Evolutionary conservation across 2,888 invertebrate species (phyloP).

Genomic region (Tinea semifulvella): DNA sequence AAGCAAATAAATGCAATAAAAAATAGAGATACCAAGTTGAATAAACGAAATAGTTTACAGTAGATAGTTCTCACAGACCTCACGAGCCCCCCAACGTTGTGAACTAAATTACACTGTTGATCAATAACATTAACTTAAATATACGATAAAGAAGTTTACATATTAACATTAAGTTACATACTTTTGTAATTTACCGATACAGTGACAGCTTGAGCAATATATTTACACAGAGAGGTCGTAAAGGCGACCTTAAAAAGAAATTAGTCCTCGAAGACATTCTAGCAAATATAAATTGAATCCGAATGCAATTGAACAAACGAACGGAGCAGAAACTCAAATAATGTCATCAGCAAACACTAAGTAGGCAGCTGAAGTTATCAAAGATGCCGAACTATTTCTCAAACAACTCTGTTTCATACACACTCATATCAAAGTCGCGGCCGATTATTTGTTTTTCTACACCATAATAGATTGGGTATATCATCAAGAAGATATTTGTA

Average conservation of each 20-base stretch:
- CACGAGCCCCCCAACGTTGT: no score
- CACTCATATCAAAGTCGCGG: background rate
- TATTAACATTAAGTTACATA: no score
- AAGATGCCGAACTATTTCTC: conserved; percentile 1
- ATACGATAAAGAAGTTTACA: no score
- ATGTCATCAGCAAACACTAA: background rate
- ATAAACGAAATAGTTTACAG: no score
- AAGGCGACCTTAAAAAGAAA: background rate
- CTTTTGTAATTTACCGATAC: no score
- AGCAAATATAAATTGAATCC: background rate
- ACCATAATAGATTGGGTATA: background rate
- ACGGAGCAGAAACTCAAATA: background rate
- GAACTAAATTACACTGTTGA: no score
- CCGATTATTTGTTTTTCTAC: background rate
- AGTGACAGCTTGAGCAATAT: no score
- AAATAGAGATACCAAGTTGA: no score
- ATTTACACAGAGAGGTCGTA: background rate
- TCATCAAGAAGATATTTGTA: background rate
- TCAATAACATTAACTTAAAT: no score
- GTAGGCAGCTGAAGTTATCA: background rate
- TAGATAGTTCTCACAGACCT: no score
- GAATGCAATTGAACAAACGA: conserved; percentile 3
- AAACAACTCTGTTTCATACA: background rate
- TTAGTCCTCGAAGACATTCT: background rate
- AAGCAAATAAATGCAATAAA: no score